Conservation (phyloP, 2,113 vertebrate genomes). For the Sinocyclocheilus grahami region DNA sequence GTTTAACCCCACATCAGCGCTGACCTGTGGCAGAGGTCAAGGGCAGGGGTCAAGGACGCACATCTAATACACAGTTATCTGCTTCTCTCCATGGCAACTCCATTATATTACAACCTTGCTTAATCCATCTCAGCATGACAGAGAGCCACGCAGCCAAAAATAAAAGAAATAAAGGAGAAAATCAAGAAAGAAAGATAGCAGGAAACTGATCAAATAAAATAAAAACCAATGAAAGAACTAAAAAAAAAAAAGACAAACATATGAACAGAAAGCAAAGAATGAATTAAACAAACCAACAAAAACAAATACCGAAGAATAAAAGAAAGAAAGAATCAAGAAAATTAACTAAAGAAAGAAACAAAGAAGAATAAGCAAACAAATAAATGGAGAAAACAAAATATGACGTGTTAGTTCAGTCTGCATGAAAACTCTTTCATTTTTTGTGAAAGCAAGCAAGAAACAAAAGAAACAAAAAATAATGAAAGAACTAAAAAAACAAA, state of each 20-base stretch:
- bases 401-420: background rate
- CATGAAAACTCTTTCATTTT: too few species aligned
- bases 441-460: background rate
- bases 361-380: background rate
- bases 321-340: background rate
- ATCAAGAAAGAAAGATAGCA: background rate
- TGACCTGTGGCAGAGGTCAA: background rate
- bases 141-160: background rate
- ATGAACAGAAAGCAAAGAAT: background rate
- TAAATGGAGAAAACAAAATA: background rate
- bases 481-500: too few species aligned
- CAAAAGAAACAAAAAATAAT: background rate
- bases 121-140: conserved; percentile 6
- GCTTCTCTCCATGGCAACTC: background rate
- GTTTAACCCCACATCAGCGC: background rate
- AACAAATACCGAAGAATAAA: background rate
- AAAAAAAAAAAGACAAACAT: background rate
- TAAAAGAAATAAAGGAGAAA: background rate
- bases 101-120: background rate
- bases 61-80: background rate
- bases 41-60: conserved; percentile 21
- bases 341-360: background rate
- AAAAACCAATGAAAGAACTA: background rate
- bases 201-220: background rate
- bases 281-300: background rate